Evolutionary conservation across 2,888 invertebrate species (phyloP).

Genomic region (Cryptocephalus primarius): DNA sequence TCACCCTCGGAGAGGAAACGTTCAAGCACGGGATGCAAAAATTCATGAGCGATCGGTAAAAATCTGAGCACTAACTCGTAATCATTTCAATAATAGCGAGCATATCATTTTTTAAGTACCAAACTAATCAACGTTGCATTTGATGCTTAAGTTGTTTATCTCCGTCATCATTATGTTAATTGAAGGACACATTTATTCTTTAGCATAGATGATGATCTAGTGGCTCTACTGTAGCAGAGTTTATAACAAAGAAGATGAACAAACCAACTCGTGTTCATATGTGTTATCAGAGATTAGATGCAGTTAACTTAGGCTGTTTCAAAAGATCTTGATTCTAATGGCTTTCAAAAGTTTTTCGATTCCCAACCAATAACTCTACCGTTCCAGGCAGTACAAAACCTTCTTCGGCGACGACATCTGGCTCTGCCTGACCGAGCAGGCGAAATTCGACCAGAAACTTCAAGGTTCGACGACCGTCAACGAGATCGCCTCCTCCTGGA

Average conservation of each 20-base stretch:
- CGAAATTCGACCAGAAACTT: conserved; percentile 47
- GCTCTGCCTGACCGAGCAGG: conserved; percentile 58
- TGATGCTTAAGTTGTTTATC: not conserved
- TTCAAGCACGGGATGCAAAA: conserved; percentile 63
- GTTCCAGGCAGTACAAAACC: conserved; percentile 53
- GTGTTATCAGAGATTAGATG: too few relatives aligned
- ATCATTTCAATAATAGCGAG: too few relatives aligned
- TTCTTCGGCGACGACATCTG: conserved; percentile 75
- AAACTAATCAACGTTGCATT: too few relatives aligned
- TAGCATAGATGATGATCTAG: too few relatives aligned
- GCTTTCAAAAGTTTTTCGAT: too few relatives aligned
- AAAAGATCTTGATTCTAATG: not conserved
- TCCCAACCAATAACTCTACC: not conserved
- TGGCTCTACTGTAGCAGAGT: too few relatives aligned
- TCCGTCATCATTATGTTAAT: not conserved
- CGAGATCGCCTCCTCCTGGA: conserved; percentile 72
- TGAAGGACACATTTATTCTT: too few relatives aligned
- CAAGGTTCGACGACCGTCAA: conserved; percentile 47
- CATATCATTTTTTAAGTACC: too few relatives aligned
- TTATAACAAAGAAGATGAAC: too few relatives aligned
- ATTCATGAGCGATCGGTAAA: conserved; percentile 53
- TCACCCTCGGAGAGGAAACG: conserved; percentile 64
- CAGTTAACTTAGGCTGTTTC: too few relatives aligned
- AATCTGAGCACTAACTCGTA: not conserved
- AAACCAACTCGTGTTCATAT: too few relatives aligned